Base-by-base conservation (phyloP, 2,797 vertebrate genomes). In the Micropoecilia bifurca region DNA sequence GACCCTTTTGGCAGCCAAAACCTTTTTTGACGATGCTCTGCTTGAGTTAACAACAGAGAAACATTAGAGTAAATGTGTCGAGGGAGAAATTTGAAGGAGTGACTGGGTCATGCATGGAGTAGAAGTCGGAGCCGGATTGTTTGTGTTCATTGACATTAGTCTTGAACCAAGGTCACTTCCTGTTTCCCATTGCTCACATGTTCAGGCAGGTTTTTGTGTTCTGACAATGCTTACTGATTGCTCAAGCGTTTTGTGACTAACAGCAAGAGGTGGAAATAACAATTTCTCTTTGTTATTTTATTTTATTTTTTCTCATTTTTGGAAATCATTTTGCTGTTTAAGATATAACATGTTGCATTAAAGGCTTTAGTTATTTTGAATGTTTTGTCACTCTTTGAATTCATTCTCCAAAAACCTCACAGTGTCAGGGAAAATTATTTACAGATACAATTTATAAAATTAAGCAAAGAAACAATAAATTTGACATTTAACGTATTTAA, bases 151-250 rank as follows among this genome's bases (percentile, higher is more conserved):
- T 76, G 83, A 74, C 81, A 82, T 81, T 85, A 76, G 28, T 63
- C 74, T 83, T 57, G 48, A 50, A 74, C 71, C 72, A 75, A 84
- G 80, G 81, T 82, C 86, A 82, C 68, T 91, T 93, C 91, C 91
- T 94, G 89, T 93, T 93, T 89, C 89, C 83, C 77, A 48, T 47
- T 80, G 66, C 68, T 55, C 81, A 83, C 80, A 75, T 84, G 87
- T 82, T 76, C 73, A 57, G 74, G 57, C 45, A 1, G 53, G 13
- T 9, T 4, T 45, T 63, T 20, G 43, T 78, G 75, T 84, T 75
- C 80, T 87, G 80, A 83, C 39, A 41, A 66, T 76, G 76, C 77
- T 63, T 20, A 14, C 47, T 77, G 50, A 75, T 66, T 55, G 36
- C 81, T 63, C 53, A 14, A 59, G n/a, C 46, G 1, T 33, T 71